phyloP scores from a whole-genome alignment of 1,140 invertebrate species.

The Zaprionus lachaisei region DNA sequence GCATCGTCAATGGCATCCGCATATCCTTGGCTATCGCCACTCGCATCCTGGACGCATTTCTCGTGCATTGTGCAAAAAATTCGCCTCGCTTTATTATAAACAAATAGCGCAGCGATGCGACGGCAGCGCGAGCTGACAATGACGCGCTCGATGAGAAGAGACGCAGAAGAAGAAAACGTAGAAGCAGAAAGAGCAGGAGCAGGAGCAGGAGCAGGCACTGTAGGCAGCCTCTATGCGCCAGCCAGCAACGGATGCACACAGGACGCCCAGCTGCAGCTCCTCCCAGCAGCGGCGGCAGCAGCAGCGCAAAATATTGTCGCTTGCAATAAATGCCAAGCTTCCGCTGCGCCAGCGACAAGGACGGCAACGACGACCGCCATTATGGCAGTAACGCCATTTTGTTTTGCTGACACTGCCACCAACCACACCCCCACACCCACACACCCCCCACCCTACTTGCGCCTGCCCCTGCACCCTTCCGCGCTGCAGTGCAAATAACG shows the following conservation, averaged over 20 bases:
- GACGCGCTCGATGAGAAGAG: constrained; percentile 34
- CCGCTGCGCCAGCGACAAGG: constrained; percentile 68
- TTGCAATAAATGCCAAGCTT: constrained; percentile 81
- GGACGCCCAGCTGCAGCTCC: constrained; percentile 19
- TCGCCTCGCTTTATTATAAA: constrained; percentile 56
- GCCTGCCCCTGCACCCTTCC: background rate
- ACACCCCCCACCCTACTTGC: background rate
- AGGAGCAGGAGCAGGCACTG: background rate
- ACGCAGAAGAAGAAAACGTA: too few relatives aligned
- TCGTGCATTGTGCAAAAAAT: constrained; percentile 50
- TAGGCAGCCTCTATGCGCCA: constrained; percentile 23
- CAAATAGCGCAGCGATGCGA: constrained; percentile 36
- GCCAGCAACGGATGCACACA: constrained; percentile 42
- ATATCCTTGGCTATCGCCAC: constrained; percentile 30
- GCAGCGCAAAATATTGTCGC: constrained; percentile 77
- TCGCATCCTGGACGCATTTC: constrained; percentile 22
- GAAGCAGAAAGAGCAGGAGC: background rate
- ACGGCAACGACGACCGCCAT: constrained; percentile 60
- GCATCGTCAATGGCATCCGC: constrained; percentile 11
- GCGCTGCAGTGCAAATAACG: constrained; percentile 43
- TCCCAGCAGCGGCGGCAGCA: background rate
- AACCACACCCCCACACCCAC: too few relatives aligned
- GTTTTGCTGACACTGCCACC: constrained; percentile 42
- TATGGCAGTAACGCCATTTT: constrained; percentile 72
- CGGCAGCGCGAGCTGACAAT: constrained; percentile 22